These are phyloP conservation scores for Stichopus horrens DNA, from an alignment of 53 echinoderm and acorn worm species.

Conservation along the genomic window DNA sequence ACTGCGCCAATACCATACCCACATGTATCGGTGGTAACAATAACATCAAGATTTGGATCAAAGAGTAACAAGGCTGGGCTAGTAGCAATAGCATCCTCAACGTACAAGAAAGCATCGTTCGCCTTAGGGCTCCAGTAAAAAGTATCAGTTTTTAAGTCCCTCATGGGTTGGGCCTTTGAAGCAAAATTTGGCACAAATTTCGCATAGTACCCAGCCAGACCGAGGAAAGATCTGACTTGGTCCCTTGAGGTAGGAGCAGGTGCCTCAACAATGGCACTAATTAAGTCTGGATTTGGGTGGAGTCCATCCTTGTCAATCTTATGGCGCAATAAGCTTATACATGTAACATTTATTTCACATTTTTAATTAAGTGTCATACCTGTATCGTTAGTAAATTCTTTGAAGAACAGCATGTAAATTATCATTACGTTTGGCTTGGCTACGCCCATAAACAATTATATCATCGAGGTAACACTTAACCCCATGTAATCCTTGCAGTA, in stretches of 20 bases:
- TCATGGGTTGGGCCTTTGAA: too few species aligned
- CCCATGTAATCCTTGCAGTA: not conserved
- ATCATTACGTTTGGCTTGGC: not conserved
- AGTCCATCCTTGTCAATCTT: not conserved
- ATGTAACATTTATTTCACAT: not conserved
- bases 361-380: slow-evolving; percentile 10
- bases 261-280: not conserved
- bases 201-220: not conserved
- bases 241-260: not conserved
- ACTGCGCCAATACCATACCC: not conserved
- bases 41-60: not conserved
- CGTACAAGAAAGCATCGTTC: too few species aligned
- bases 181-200: too few species aligned
- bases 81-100: not conserved
- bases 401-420: not conserved
- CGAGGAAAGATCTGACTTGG: not conserved
- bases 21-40: not conserved
- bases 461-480: not conserved
- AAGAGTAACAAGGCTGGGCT: not conserved
- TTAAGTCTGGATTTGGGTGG: not conserved
- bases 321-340: not conserved
- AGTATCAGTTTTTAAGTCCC: too few species aligned
- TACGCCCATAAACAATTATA: slow-evolving; percentile 10
- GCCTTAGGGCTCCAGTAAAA: too few species aligned
- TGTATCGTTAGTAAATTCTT: not conserved